phyloP scores from a whole-genome alignment of 2,888 invertebrate species.

The Hydraecia micacea region DNA sequence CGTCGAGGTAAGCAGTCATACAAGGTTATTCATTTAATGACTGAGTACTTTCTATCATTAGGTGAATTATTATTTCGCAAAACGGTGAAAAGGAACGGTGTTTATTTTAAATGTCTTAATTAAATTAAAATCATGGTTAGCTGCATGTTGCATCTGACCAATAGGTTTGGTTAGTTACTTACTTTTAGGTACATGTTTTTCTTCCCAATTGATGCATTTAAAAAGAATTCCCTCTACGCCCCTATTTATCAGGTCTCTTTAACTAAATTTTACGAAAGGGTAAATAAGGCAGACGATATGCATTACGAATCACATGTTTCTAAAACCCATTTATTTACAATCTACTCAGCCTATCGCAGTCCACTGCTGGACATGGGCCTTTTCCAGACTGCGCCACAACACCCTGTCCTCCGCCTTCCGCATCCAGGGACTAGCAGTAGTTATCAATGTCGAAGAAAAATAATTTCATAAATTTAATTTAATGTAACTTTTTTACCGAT shows the following conservation, averaged over 20 bases:
- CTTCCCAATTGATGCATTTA: not conserved
- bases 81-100: not conserved
- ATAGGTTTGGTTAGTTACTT: not conserved
- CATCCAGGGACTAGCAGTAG: not conserved
- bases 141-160: not conserved
- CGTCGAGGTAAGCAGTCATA: not conserved
- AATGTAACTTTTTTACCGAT: too few relatives aligned
- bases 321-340: not conserved
- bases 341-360: not conserved
- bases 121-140: not conserved
- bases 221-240: not conserved
- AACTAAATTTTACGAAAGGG: too few relatives aligned
- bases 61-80: not conserved
- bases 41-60: not conserved
- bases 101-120: not conserved
- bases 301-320: not conserved
- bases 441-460: too few relatives aligned
- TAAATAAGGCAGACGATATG: not conserved
- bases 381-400: not conserved
- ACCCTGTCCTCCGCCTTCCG: not conserved
- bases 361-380: not conserved
- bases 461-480: too few relatives aligned
- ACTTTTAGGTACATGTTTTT: not conserved
- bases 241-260: not conserved
- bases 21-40: not conserved